Evolutionary conservation across 2,888 invertebrate species (phyloP).

Genomic region (Apamea epomidion): DNA sequence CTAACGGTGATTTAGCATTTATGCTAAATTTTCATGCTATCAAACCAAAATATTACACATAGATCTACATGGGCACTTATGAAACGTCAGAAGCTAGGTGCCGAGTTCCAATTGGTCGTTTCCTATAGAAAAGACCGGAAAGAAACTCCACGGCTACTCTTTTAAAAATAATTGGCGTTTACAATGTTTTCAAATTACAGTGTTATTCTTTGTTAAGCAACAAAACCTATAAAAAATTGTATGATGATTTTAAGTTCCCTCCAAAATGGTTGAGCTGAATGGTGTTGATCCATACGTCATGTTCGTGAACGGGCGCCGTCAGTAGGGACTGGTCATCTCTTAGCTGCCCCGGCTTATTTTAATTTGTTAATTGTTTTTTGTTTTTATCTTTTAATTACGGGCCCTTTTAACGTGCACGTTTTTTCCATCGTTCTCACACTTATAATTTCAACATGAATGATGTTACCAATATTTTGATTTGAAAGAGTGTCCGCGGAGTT

Average conservation of each 20-base stretch:
- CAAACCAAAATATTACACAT: neutral
- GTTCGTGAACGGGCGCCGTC: neutral
- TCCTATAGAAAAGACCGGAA: no score
- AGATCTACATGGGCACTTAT: neutral
- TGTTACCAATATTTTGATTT: neutral
- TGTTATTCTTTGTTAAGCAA: neutral
- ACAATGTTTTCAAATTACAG: no score
- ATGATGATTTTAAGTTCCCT: no score
- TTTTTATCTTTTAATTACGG: neutral
- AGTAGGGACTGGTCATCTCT: neutral
- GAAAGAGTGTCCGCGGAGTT: neutral
- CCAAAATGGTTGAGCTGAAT: neutral
- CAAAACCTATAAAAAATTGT: neutral
- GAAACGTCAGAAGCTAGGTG: no score
- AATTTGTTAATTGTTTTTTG: no score
- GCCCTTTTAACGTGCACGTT: neutral
- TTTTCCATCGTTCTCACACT: neutral
- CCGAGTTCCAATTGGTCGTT: no score
- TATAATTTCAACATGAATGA: neutral
- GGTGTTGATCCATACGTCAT: neutral
- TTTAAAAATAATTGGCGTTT: no score
- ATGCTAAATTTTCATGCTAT: conserved; percentile 1
- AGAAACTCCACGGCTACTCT: no score
- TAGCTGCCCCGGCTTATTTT: neutral
- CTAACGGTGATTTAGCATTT: neutral